phyloP scores from a whole-genome alignment of 2,888 invertebrate species.

The Caenorhabditis drosophilae region DNA sequence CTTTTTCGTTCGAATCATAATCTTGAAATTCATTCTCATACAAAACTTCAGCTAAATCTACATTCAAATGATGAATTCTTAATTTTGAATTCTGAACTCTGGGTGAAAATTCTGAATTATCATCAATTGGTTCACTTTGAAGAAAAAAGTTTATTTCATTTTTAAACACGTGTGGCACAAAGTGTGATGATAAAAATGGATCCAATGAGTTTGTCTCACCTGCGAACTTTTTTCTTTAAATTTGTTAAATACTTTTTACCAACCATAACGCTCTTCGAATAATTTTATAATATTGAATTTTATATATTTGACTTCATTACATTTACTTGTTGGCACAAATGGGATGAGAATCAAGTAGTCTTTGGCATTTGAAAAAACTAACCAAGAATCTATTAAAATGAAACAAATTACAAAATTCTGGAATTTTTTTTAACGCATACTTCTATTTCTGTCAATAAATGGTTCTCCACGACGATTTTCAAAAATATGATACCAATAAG shows the following conservation, averaged over 20 bases:
- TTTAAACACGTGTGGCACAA: constrained; percentile 19
- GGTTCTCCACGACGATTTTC: constrained; percentile 35
- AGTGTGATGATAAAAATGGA: constrained; percentile 27
- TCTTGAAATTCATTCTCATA: no score
- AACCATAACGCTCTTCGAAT: constrained; percentile 10
- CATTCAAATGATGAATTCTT: constrained; percentile 17
- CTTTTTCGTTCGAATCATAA: neutral
- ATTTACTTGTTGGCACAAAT: constrained; percentile 10
- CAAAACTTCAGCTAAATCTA: constrained; percentile 19
- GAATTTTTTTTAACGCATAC: no score
- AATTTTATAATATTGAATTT: constrained; percentile 22
- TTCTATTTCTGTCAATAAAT: constrained; percentile 19
- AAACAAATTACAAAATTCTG: no score
- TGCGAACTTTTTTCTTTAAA: neutral
- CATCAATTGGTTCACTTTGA: neutral
- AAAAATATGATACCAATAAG: constrained; percentile 36
- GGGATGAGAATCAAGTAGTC: constrained; percentile 25
- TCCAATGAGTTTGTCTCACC: constrained; percentile 14
- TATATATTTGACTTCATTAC: constrained; percentile 9
- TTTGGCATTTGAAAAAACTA: constrained; percentile 30
- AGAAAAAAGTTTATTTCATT: constrained; percentile 28
- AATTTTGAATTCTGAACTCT: neutral
- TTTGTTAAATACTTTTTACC: neutral
- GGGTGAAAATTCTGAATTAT: neutral
- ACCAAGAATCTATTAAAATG: constrained; percentile 16